Evolutionary conservation across 2,797 vertebrate genomes (phyloP).

Genomic region (Anabacerthia variegaticeps): DNA sequence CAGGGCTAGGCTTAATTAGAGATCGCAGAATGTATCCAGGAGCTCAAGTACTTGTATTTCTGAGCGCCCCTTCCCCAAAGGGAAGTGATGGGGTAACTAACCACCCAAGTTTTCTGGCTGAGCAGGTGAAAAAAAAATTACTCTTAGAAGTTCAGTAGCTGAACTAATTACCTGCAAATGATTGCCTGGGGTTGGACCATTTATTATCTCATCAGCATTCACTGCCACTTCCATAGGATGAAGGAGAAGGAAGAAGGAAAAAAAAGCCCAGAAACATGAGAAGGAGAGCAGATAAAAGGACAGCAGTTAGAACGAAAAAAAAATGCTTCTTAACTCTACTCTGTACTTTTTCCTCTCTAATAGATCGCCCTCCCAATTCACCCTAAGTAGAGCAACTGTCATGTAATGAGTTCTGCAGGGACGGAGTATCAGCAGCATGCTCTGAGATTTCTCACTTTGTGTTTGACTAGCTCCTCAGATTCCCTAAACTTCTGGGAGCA

Average conservation of each 20-base stretch:
- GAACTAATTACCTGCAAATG: conserved; percentile 72
- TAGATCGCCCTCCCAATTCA: conserved; percentile 13
- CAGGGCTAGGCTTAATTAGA: neutral
- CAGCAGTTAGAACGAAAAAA: conserved; percentile 56
- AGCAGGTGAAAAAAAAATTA: conserved; percentile 15
- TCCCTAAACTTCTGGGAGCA: neutral
- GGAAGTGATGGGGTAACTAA: neutral
- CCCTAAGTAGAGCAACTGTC: conserved; percentile 13
- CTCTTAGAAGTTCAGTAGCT: conserved; percentile 56
- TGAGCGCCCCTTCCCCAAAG: neutral
- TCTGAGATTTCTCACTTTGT: neutral
- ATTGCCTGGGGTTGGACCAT: conserved; percentile 68
- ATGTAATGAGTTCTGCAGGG: conserved; percentile 49
- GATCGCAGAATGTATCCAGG: neutral
- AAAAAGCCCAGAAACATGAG: conserved; percentile 69
- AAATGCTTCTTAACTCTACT: conserved; percentile 61
- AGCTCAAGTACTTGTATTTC: neutral
- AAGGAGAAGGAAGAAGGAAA: conserved; percentile 62
- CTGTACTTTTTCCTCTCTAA: conserved; percentile 58
- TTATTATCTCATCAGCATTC: conserved; percentile 78
- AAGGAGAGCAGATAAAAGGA: conserved; percentile 70
- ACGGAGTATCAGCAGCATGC: neutral
- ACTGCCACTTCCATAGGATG: conserved; percentile 59
- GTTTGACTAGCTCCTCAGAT: neutral
- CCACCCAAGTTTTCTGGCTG: conserved; percentile 52